Percentiles rank a stretch among this genome's conserved stretches.
These are phyloP conservation scores for Atta colombica DNA, from an alignment of 1,140 invertebrate species.

Conservation along the genomic window DNA sequence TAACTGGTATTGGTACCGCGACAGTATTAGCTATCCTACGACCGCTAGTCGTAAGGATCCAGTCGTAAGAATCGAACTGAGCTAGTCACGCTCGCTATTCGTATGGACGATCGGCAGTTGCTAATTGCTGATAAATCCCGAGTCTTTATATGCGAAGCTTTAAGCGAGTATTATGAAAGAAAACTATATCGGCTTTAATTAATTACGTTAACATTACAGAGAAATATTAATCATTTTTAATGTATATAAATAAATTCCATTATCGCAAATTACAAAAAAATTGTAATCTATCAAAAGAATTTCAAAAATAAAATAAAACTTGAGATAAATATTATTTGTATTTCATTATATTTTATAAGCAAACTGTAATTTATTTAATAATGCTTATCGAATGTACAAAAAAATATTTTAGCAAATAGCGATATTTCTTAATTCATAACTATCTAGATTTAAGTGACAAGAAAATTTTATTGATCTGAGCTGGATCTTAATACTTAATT, in stretches of 20 bases:
- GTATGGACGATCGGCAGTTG: conserved; percentile 45
- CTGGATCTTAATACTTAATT: no score
- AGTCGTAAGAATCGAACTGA: conserved; percentile 42
- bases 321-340: not conserved
- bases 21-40: conserved; percentile 51
- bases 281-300: not conserved
- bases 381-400: not conserved
- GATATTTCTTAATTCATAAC: no score
- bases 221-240: conserved; percentile 3
- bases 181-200: not conserved
- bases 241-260: not conserved
- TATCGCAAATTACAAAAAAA: not conserved
- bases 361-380: not conserved
- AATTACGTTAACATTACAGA: not conserved
- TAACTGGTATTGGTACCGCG: conserved; percentile 38
- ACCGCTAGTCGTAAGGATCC: conserved; percentile 46
- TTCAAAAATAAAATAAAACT: not conserved
- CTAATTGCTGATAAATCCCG: conserved; percentile 60
- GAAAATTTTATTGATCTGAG: no score
- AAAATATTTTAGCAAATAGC: not conserved
- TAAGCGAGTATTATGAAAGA: not conserved
- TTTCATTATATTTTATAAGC: not conserved
- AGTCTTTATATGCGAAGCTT: not conserved
- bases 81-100: conserved; percentile 71
- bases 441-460: no score